Base-by-base conservation (phyloP, 2,113 vertebrate genomes). In the Oryzias celebensis region DNA sequence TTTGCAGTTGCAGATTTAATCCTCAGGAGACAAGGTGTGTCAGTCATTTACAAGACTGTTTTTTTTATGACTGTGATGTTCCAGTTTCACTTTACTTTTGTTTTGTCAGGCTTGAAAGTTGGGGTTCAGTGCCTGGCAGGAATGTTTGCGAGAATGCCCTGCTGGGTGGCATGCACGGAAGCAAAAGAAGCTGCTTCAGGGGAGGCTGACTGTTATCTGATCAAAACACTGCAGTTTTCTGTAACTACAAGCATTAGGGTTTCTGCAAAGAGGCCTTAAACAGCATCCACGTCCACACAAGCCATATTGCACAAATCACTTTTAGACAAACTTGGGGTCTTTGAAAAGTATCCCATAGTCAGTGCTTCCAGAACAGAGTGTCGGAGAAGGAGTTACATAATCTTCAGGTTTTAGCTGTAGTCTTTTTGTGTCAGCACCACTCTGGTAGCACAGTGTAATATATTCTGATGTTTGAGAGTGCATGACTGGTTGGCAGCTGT, bases 401-500 rank as follows among this genome's bases (percentile, higher is more conserved):
- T 69, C 50, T 42, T 78, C 47, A 71, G 62, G 26, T 75, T 77
- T 74, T 78, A 28, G 56, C 75, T 70, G 63, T 24, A 12, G 63
- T 78, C 64, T 58, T 36, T 76, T 74, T 58, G 70, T 83, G 86
- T 88, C 86, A 88, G 85, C 81, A 76, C 66, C 79, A 56, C 60
- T 78, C 77, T 73, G 75, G 75, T 77, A 73, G 78, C 61, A 49
- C 72, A 52, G 67, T 77, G 72, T 80, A 85, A 88, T 84, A 74
- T 77, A 64, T 77, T 82, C 75, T 74, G 72, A 52, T 83, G 70
- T 83, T 74, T 81, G 69, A 77, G 69, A 57, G 80, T 64, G 77
- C 64, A 17, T 72, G 71, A 80, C 77, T 59, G 71, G 68, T 75
- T 85, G 81, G 85, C 89, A 92, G 91, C 92, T 93, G 90, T 89